These are phyloP conservation scores for Pelecanus crispus DNA, from an alignment of 2,113 vertebrate species.

Conservation along the genomic window DNA sequence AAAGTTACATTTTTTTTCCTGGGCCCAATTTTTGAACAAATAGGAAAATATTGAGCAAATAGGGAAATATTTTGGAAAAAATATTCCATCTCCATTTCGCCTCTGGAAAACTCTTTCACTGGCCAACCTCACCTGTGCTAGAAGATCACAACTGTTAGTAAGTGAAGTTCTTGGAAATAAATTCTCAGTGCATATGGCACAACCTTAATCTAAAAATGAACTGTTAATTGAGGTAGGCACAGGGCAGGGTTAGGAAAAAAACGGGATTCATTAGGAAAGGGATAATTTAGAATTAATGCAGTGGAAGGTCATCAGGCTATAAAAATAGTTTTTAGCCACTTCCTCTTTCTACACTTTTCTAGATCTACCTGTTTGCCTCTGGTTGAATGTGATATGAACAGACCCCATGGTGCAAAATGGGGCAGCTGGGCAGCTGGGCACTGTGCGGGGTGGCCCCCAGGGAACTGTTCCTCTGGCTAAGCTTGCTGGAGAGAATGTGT, in stretches of 20 bases:
- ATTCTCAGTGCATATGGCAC: neutral
- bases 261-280: neutral
- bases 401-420: neutral
- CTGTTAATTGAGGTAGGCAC: neutral
- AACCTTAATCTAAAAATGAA: neutral
- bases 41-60: neutral
- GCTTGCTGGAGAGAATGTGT: neutral
- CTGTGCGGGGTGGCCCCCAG: fast-evolving
- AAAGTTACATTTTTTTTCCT: neutral
- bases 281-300: neutral
- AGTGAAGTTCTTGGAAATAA: neutral
- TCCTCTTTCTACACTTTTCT: neutral
- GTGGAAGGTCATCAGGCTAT: neutral
- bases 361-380: neutral
- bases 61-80: neutral
- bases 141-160: neutral
- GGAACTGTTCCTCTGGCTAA: neutral
- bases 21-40: neutral
- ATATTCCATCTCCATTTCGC: neutral
- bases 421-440: neutral
- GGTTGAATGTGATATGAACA: neutral
- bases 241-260: neutral
- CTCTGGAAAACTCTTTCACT: neutral
- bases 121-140: neutral
- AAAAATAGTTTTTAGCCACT: neutral